phyloP scores from a whole-genome alignment of 2,888 invertebrate genomes.

The Monopis laevigella region DNA sequence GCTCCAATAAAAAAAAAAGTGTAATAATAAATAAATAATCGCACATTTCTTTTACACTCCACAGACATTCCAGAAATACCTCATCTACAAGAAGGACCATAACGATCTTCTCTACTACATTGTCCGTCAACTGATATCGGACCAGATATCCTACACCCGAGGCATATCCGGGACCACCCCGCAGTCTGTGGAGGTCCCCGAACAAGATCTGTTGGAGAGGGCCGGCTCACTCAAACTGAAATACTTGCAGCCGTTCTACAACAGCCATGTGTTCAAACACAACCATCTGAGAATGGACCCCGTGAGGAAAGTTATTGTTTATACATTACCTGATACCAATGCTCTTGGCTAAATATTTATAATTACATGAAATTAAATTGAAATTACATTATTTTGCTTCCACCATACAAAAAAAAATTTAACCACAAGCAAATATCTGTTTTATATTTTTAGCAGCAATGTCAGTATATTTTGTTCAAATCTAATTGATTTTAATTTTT shows the following conservation, averaged over 20 bases:
- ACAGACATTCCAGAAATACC: conserved; percentile 92
- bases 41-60: conserved; percentile 23
- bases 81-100: conserved; percentile 94
- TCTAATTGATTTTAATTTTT: too few species aligned
- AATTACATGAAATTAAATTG: too few species aligned
- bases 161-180: conserved; percentile 73
- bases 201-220: conserved; percentile 73
- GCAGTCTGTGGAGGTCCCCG: conserved; percentile 80
- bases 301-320: conserved; percentile 85
- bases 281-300: conserved; percentile 90
- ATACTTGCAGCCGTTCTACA: conserved; percentile 90
- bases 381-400: too few species aligned
- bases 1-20: too few species aligned
- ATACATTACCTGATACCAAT: conserved; percentile 72
- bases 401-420: too few species aligned
- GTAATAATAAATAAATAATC: too few species aligned
- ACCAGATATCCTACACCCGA: conserved; percentile 87
- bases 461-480: too few species aligned
- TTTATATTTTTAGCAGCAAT: too few species aligned
- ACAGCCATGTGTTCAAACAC: conserved; percentile 86
- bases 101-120: conserved; percentile 96
- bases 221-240: conserved; percentile 92
- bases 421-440: too few species aligned
- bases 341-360: too few species aligned
- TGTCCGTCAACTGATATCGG: conserved; percentile 90